phyloP scores from a whole-genome alignment of 2,797 vertebrate species.

The Adelosebastes latens region DNA sequence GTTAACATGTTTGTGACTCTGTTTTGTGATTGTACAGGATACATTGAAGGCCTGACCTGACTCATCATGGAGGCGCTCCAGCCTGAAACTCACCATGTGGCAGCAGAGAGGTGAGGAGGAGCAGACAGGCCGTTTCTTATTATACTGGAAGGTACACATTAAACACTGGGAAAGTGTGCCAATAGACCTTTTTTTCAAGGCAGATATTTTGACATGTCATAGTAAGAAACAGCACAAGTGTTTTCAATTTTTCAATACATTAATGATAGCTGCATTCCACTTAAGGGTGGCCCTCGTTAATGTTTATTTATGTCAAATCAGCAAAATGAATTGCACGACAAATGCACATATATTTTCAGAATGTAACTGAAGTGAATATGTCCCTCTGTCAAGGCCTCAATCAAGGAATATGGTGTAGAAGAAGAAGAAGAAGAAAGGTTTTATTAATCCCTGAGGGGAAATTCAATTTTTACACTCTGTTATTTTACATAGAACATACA shows the following conservation, averaged over 20 bases:
- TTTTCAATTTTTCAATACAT: neutral
- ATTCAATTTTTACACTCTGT: rapidly evolving
- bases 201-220: neutral
- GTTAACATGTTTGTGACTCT: neutral
- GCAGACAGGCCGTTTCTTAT: neutral
- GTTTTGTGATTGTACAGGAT: neutral
- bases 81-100: neutral
- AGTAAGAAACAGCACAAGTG: neutral
- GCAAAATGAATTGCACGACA: rapidly evolving
- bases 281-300: neutral
- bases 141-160: neutral
- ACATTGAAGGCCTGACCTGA: neutral
- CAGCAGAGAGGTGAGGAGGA: conserved; percentile 4
- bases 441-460: too few relatives aligned
- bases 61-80: neutral
- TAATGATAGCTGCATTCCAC: neutral
- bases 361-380: neutral
- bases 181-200: neutral
- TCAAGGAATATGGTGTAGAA: neutral
- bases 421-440: too few relatives aligned
- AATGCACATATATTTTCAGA: neutral
- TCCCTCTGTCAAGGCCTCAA: neutral
- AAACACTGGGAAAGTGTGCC: neutral
- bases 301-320: neutral
- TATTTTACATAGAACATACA: too few relatives aligned